Base-by-base conservation (phyloP, 1,140 invertebrate genomes). In the Drosophila mojavensis region DNA sequence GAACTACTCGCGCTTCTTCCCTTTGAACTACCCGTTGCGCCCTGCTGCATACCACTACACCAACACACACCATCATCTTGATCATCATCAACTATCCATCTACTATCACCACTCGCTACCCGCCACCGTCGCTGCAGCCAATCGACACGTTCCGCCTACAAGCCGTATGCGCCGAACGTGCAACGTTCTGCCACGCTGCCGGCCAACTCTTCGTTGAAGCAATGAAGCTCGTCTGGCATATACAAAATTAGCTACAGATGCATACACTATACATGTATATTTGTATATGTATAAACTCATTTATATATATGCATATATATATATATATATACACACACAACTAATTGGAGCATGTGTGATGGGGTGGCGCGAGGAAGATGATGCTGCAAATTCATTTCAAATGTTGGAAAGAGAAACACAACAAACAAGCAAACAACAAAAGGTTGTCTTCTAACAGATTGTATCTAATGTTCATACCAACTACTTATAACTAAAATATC, bases 81-180 rank as follows among this genome's bases (percentile, higher is more conserved):
- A 64, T 65, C 53, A 71, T 24, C 48, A 59, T 39, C 55, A 59
- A 62, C 36, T 47, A 62, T 9, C 36, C 10, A 82, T 72, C 58
- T 36, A 41, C 48, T 20, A 45, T 11, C 20, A 33, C 28, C 43
- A 47, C 15, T 53, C 50, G 13, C 47, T 9, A 3, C 15, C n/a
- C 47, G 47, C 26, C 20, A 24, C 28, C 30, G 30, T 7, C n/a
- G 13, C 11, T 15, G 54, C 83, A 92, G 92, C 80, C 92, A 96
- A 93, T 96, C 95, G 20, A 96, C 95, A 62, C 94, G 95, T 86
- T 96, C 95, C 77, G 94, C 94, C 72, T 93, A 95, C 81, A 95
- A 95, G 92, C 94, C 95, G 83, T 95, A 94, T 77, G 91, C 95
- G 83, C 86, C 91, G 11, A 92, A 92, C 77, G 94, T 95, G 81